phyloP scores from a whole-genome alignment of 2,888 invertebrate species.

The Cyrtodaria siliqua region DNA sequence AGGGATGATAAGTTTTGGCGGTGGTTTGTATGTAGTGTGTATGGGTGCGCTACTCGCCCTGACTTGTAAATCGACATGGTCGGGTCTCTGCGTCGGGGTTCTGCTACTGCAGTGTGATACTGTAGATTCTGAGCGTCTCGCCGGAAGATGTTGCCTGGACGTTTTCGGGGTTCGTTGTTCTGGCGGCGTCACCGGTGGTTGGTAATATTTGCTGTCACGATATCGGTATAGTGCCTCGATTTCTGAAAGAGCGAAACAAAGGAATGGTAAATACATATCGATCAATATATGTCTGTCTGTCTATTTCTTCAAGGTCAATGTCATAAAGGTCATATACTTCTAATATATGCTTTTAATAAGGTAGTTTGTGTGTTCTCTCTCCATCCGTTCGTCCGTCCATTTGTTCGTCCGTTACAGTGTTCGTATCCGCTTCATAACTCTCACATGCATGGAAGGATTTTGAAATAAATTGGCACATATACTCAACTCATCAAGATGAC shows the following conservation, averaged over 20 bases:
- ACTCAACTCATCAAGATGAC: too few species aligned
- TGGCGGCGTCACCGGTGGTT: conserved; percentile 64
- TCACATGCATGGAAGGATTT: too few species aligned
- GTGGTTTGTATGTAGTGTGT: conserved; percentile 70
- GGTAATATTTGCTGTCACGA: conserved; percentile 74
- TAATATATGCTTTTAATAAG: too few species aligned
- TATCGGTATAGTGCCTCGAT: conserved; percentile 75
- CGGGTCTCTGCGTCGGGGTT: not conserved
- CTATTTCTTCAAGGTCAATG: too few species aligned
- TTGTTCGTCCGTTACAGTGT: too few species aligned
- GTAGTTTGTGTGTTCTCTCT: too few species aligned
- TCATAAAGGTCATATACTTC: too few species aligned
- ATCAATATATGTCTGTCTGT: too few species aligned
- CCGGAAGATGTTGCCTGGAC: conserved; percentile 30
- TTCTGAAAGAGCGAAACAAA: conserved; percentile 59
- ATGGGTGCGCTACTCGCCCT: conserved; percentile 72
- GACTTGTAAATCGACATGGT: conserved; percentile 36
- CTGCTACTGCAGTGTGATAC: conserved; percentile 21
- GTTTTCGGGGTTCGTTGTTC: conserved; percentile 43
- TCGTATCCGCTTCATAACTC: too few species aligned
- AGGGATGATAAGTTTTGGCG: conserved; percentile 71
- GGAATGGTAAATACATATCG: too few species aligned
- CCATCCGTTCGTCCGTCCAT: too few species aligned
- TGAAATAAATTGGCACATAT: too few species aligned
- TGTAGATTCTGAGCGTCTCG: conserved; percentile 52